These are phyloP conservation scores for Sarcoramphus papa DNA, from an alignment of 2,797 vertebrate genomes.

Conservation along the genomic window DNA sequence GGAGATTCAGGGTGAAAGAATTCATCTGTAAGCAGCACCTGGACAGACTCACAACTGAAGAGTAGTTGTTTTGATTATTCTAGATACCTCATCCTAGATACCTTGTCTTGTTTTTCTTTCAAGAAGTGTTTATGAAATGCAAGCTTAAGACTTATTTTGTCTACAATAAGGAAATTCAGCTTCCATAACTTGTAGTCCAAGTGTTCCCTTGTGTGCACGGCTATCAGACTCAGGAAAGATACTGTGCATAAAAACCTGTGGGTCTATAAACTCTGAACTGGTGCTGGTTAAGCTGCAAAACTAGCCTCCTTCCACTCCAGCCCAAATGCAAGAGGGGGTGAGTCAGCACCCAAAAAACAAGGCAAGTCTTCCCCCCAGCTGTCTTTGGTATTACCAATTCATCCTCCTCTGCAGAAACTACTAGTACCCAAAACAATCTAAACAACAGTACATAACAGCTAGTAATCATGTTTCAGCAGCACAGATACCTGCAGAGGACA, in stretches of 20 bases:
- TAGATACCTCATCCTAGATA: too few relatives aligned
- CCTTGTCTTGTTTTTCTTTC: not conserved
- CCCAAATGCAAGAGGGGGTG: fast-evolving
- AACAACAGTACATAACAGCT: not conserved
- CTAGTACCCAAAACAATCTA: not conserved
- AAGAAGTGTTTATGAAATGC: not conserved
- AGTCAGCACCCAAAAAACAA: not conserved
- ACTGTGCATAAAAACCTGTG: not conserved
- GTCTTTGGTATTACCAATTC: not conserved
- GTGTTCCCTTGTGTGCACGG: fast-evolving
- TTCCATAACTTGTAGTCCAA: not conserved
- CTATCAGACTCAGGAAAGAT: not conserved
- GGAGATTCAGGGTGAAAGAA: not conserved
- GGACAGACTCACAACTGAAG: not conserved
- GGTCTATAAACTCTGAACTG: not conserved
- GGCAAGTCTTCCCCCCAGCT: not conserved
- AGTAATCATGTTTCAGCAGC: not conserved
- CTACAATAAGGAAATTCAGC: not conserved
- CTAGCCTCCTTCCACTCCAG: not conserved
- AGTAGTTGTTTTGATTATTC: not conserved
- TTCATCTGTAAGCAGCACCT: not conserved
- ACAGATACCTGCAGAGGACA: not conserved
- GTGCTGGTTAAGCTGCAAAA: not conserved
- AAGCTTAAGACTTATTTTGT: not conserved
- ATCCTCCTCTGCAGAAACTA: not conserved